phyloP scores from a whole-genome alignment of 2,113 vertebrate species.

The Trematocara macrostoma region DNA sequence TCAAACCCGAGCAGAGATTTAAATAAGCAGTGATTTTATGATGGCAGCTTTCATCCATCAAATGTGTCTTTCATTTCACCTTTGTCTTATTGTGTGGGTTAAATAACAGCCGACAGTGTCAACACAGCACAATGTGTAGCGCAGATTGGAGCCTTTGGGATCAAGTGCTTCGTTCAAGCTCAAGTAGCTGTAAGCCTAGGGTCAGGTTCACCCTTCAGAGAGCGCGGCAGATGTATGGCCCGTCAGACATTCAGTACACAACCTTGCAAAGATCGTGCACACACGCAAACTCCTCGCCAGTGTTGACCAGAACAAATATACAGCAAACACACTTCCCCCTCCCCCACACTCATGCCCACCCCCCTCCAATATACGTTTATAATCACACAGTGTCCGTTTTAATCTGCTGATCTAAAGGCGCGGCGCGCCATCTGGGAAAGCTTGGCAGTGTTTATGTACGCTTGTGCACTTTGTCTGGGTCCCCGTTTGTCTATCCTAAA shows the following conservation, averaged over 20 bases:
- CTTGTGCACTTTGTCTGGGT: neutral
- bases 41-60: neutral
- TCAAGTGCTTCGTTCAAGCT: conserved; percentile 27
- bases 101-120: neutral
- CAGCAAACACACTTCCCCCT: neutral
- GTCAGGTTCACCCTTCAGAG: conserved; percentile 22
- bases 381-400: conserved; percentile 31
- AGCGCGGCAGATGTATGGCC: neutral
- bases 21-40: neutral
- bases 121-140: neutral
- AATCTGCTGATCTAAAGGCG: conserved; percentile 50
- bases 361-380: neutral
- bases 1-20: neutral
- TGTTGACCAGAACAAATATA: neutral
- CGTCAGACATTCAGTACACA: neutral
- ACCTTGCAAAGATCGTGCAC: neutral
- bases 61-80: neutral
- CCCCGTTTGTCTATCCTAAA: neutral
- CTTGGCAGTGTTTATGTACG: neutral
- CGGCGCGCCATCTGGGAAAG: conserved; percentile 38
- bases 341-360: neutral
- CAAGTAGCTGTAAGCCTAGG: conserved; percentile 7
- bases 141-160: neutral
- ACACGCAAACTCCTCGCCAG: neutral
- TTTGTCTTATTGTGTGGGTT: neutral